A percentile compares a stretch with the other conserved stretches of the same genome.
These are phyloP conservation scores for Macrostomum lignano DNA, from an alignment of 1,140 invertebrate species.

Conservation along the genomic window DNA sequence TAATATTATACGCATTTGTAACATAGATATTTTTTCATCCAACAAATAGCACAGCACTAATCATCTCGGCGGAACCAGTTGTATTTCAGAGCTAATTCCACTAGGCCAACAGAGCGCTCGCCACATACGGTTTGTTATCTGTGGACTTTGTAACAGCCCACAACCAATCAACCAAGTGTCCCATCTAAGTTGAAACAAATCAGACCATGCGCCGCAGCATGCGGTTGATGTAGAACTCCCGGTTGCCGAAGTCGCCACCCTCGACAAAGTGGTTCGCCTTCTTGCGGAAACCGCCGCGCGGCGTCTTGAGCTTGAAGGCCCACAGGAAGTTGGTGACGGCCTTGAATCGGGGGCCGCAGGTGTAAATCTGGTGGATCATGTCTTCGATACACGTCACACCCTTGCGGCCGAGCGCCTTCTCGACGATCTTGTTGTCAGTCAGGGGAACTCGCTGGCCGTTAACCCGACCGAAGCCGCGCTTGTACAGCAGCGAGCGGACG, in stretches of 20 bases:
- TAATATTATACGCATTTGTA: no score
- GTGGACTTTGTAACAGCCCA: no score
- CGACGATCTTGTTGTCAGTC: constrained; percentile 70
- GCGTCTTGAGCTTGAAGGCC: constrained; percentile 97
- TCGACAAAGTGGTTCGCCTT: constrained; percentile 97
- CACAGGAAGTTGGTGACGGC: constrained; percentile 88
- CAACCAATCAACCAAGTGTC: no score
- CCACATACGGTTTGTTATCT: no score
- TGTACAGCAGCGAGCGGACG: constrained; percentile 78
- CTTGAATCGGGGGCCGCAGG: constrained; percentile 68
- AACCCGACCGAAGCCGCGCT: constrained; percentile 77
- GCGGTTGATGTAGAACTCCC: constrained; percentile 82
- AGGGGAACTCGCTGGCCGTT: constrained; percentile 59
- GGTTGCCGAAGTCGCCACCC: constrained; percentile 91
- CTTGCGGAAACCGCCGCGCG: constrained; percentile 89
- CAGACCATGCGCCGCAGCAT: constrained; percentile 85
- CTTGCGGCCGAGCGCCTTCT: constrained; percentile 46
- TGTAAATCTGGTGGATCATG: constrained; percentile 83
- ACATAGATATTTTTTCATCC: no score
- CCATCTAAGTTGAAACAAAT: constrained; percentile 15
- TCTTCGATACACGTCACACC: constrained; percentile 88
- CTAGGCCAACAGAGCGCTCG: no score
- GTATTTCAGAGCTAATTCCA: no score
- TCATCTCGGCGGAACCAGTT: no score
- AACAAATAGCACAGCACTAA: no score